These are phyloP conservation scores for Strigops habroptila DNA, from an alignment of 2,113 vertebrate genomes.

Conservation along the genomic window DNA sequence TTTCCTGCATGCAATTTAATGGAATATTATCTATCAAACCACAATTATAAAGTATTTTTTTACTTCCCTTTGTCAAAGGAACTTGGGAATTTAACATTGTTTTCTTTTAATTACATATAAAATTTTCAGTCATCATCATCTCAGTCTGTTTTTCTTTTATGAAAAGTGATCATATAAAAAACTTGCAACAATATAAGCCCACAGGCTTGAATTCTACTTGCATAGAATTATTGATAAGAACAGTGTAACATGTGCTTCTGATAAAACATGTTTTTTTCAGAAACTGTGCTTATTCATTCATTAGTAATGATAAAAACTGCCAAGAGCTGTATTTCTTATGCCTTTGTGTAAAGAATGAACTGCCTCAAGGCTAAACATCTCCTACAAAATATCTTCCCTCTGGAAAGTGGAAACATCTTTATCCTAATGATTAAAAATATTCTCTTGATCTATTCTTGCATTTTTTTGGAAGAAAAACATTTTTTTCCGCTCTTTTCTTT, in stretches of 20 bases:
- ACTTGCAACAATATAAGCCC: conserved; percentile 3
- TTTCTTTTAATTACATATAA: conserved; percentile 61
- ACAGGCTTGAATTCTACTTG: conserved; percentile 37
- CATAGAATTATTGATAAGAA: conserved; percentile 67
- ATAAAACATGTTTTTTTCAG: conserved; percentile 35
- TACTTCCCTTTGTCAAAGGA: neutral
- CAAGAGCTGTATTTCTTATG: conserved; percentile 55
- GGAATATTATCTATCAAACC: neutral
- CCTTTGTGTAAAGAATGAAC: conserved; percentile 47
- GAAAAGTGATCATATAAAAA: conserved; percentile 41
- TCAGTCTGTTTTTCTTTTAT: conserved; percentile 31
- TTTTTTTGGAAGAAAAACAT: neutral
- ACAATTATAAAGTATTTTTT: neutral
- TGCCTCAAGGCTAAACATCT: conserved; percentile 57
- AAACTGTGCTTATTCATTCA: conserved; percentile 50
- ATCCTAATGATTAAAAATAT: conserved; percentile 57
- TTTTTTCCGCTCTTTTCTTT: fast-evolving
- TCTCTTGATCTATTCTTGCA: neutral
- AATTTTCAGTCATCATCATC: conserved; percentile 56
- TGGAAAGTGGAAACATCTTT: conserved; percentile 48
- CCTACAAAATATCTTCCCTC: conserved; percentile 27
- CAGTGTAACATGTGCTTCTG: conserved; percentile 32
- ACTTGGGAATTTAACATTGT: neutral
- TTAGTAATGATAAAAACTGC: conserved; percentile 61
- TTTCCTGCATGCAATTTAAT: neutral